Conservation (phyloP, 2,113 vertebrate species). For the Protomyctophum bolini region DNA sequence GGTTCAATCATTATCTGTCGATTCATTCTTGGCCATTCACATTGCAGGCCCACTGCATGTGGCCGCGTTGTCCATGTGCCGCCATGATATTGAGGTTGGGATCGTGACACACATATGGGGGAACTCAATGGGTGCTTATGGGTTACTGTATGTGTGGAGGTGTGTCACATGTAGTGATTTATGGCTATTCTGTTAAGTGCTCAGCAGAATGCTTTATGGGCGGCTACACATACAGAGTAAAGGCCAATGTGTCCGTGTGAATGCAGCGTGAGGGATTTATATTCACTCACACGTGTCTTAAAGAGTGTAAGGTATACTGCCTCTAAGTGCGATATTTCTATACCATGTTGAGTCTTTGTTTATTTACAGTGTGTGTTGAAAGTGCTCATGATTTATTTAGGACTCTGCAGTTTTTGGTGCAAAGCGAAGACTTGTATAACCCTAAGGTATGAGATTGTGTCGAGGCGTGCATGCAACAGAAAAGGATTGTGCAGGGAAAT, state of each 20-base stretch:
- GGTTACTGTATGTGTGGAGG: constrained; percentile 29
- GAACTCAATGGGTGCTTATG: constrained; percentile 13
- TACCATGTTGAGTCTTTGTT: constrained; percentile 6
- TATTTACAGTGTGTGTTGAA: constrained; percentile 24
- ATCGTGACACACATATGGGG: not conserved
- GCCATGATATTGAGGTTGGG: not conserved
- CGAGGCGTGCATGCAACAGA: constrained; percentile 16
- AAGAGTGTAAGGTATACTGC: constrained; percentile 42
- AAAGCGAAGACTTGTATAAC: constrained; percentile 24
- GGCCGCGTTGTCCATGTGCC: too few species aligned
- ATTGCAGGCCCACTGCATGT: too few species aligned
- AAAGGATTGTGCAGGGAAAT: not conserved
- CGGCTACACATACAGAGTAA: constrained; percentile 53
- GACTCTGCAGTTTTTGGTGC: constrained; percentile 2
- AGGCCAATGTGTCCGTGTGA: constrained; percentile 52
- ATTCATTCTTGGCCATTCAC: too few species aligned
- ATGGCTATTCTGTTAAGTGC: constrained; percentile 36
- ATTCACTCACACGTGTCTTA: constrained; percentile 27
- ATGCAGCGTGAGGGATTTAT: constrained; percentile 46
- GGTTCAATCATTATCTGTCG: too few species aligned
- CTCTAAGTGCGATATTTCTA: constrained; percentile 28
- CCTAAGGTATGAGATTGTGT: not conserved
- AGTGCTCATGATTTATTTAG: constrained; percentile 40
- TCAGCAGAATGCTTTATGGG: constrained; percentile 64
- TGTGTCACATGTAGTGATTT: constrained; percentile 52